Percentiles rank a stretch among this genome's conserved stretches.
Evolutionary conservation across 2,113 vertebrate species (phyloP).

Genomic region (Perca fluviatilis): DNA sequence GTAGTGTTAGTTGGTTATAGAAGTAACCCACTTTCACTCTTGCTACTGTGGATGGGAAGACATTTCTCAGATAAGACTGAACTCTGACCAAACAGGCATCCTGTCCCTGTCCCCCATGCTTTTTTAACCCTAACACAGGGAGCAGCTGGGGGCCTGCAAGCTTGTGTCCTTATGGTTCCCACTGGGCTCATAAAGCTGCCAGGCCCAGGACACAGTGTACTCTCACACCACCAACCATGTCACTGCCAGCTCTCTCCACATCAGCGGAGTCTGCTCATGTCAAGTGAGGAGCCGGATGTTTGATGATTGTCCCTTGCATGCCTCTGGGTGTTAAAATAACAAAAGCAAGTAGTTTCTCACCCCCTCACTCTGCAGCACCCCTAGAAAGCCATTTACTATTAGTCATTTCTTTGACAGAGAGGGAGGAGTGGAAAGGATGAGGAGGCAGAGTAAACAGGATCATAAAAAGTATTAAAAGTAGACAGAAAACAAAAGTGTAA

Average conservation of each 20-base stretch:
- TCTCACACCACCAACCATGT: conserved; percentile 60
- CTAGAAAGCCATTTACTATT: conserved; percentile 61
- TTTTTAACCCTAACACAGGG: conserved; percentile 68
- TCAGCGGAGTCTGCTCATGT: conserved; percentile 64
- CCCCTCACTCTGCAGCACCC: conserved; percentile 51
- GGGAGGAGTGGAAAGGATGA: conserved; percentile 51
- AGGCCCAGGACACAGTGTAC: conserved; percentile 69
- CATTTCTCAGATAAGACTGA: conserved; percentile 63
- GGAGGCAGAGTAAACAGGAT: conserved; percentile 59
- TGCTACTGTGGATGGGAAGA: conserved; percentile 55
- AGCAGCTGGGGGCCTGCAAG: conserved; percentile 51
- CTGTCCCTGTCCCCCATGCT: conserved; percentile 68
- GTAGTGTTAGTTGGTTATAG: neutral
- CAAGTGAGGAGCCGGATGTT: conserved; percentile 62
- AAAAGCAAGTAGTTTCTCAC: conserved; percentile 66
- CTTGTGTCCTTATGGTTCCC: conserved; percentile 70
- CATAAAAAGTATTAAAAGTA: conserved; percentile 63
- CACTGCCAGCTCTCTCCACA: conserved; percentile 62
- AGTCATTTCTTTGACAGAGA: conserved; percentile 55
- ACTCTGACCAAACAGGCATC: conserved; percentile 71
- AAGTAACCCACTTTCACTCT: conserved; percentile 1
- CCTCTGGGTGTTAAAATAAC: conserved; percentile 70
- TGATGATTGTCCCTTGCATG: conserved; percentile 69
- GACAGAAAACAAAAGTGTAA: conserved; percentile 42
- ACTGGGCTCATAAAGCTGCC: conserved; percentile 75